Evolutionary conservation across 2,113 vertebrate genomes (phyloP), one percentile per base, ranked within the genome.

Genomic region (Zapornia atra): DNA sequence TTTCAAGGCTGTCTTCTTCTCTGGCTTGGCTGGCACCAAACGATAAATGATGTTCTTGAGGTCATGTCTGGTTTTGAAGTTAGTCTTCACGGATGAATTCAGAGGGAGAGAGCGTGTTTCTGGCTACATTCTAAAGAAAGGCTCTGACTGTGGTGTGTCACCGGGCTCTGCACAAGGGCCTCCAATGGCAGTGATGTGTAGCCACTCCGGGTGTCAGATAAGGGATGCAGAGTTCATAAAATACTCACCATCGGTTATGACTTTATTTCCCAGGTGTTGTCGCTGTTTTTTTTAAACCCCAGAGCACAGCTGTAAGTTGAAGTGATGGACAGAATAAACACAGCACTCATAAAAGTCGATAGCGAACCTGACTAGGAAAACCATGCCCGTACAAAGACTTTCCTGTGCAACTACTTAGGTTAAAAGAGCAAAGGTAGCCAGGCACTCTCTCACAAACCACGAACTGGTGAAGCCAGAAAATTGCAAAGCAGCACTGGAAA

Each of bases 121-220:
- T 48, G 56, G 28, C 13, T 40, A 18, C 11, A 0, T 46, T 60
- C 21, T 15, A 28, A 29, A 71, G 64, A 65, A 46, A 36, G 5
- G 75, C 56, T 15, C 26, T 40, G 54, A 56, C 31, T 18, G 54
- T 34, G 34, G 15, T 9, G 42, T 56, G 34, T 69, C 44, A 17
- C 46, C 38, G 78, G 44, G 64, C 28, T 65, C 51, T 50, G 42
- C 38, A 15, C 31, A 46, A 46, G 15, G 31, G 22, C 50, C 44
- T 78, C 20, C 50, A 9, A 10, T 21, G 33, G 28, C n/a, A 64
- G 38, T 21, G 33, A 54, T 26, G 10, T 48, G 54, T 56, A 28
- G 20, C 11, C 2, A 0, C 54, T 28, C 50, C 1, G 0, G 15
- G 20, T 54, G 38, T 69, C 2, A 0, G 17, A 10, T 82, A 40